Base-by-base conservation (phyloP, 2,888 invertebrate species). In the Muscina levida region DNA sequence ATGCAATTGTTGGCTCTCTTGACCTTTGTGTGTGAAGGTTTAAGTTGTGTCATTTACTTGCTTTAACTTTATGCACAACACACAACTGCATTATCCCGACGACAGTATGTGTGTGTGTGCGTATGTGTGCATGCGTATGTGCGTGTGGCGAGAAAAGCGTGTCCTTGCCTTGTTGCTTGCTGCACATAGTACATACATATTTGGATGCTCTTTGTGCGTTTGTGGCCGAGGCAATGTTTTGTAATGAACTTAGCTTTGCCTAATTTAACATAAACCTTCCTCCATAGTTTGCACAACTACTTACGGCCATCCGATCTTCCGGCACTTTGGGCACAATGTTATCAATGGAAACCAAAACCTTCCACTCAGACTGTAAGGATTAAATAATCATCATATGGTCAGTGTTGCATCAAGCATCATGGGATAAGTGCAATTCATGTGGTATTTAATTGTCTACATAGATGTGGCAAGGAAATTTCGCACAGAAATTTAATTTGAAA, bases 181-280 rank as follows among this genome's bases (percentile, higher is more conserved):
- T 22, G 22, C 10, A 17, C 3, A 15, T 3, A 8, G 31, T 31
- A 31, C 8, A n/a, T n/a, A n/a, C n/a, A n/a, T n/a, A n/a, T n/a
- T n/a, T n/a, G n/a, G n/a, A 31, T 46, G 46, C 1, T 46, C 15
- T 26, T 57, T 24, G 15, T 39, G 15, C 31, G 8, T 31, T 31
- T 31, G 62, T 62, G 42, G 42, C n/a, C n/a, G 31, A 39, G 22
- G 62, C 19, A 62, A 62, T 62, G 22, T 62, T 62, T 42, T 51
- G 39, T 80, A 66, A 74, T 71, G 65, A 77, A 77, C 66, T 79
- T 77, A 75, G 72, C 75, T 72, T 75, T 77, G 79, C 66, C 82
- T 72, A 82, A 79, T 79, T 82, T 77, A 82, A 79, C 79, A 74
- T 72, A 79, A 73, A 74, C 75, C 71, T 37, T 46, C 56, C 53